Evolutionary conservation across 2,888 invertebrate genomes (phyloP).

Genomic region (Zele albiditarsus): DNA sequence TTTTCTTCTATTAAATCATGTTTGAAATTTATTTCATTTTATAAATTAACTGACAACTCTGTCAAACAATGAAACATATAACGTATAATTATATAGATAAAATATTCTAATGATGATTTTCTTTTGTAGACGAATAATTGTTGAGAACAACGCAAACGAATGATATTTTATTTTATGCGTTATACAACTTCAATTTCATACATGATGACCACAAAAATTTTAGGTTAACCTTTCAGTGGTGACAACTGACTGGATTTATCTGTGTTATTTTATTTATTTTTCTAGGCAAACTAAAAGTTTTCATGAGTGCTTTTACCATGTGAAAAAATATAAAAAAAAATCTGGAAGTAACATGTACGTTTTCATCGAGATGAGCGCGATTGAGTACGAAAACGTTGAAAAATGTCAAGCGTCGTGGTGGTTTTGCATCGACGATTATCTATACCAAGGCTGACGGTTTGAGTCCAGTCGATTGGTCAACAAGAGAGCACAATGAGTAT

Average conservation of each 20-base stretch:
- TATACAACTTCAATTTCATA: neutral
- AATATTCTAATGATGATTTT: neutral
- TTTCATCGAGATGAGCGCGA: neutral
- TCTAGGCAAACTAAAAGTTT: neutral
- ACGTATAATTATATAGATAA: neutral
- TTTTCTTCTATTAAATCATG: neutral
- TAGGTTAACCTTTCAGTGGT: neutral
- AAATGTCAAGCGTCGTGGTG: constrained; percentile 2
- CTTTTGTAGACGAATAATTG: no score
- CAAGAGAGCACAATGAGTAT: neutral
- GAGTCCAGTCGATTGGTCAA: constrained; percentile 19
- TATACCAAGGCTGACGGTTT: constrained; percentile 5
- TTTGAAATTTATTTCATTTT: neutral
- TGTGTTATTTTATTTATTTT: neutral
- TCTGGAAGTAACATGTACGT: constrained; percentile 1
- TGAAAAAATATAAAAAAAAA: neutral
- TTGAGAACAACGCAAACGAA: no score
- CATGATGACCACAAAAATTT: neutral
- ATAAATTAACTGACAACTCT: neutral
- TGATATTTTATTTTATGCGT: neutral
- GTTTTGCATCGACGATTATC: constrained; percentile 1
- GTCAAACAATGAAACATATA: neutral
- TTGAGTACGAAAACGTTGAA: constrained; percentile 25
- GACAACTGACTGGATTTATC: neutral
- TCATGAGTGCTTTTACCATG: neutral